Base-by-base conservation (phyloP, 2,113 vertebrate genomes). In the Tamias sibiricus region DNA sequence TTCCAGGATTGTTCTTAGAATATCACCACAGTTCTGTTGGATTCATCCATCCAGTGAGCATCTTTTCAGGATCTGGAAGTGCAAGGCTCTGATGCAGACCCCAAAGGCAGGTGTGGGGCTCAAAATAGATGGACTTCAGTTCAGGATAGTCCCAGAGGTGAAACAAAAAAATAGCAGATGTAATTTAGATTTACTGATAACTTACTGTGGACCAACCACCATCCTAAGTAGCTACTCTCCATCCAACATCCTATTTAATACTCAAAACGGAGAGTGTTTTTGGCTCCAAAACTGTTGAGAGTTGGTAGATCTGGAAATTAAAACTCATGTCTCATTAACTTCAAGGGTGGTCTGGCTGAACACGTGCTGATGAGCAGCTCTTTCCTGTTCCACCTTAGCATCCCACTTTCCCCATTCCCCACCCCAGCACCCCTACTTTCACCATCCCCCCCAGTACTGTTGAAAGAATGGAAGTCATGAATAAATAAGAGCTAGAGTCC, bases 231-330 rank as follows among this genome's bases (percentile, higher is more conserved):
- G 3, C 19, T 37, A 2, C 40, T 37, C 12, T 5, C 20, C 52
- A 35, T 30, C n/a, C 71, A 84, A 40, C n/a, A 74, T 59, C 59
- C n/a, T 64, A 57, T 57, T 83, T 84, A 47, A 71, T 47, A 57
- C 20, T 79, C 19, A 49, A 52, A 93, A 79, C 44, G 64, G 35
- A 62, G 82, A 40, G 3, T 84, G 54, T 80, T 71, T 71, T 74
- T 72, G 74, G 47, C 22, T 94, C 35, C 54, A 96, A 94, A 69
- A 88, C 9, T 24, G 20, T 79, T 94, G 17, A 72, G 30, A 92
- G 12, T 49, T 71, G 59, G 12, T 40, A 4, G 57, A 82, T 49
- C 8, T 57, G 52, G 35, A 91, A 88, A 74, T 80, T 13, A 93
- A 94, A 91, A 68, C 32, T 62, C 32, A 13, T 26, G 14, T 92